Conservation (phyloP, 2,797 vertebrate genomes). For the Ptychadena robeensis region DNA sequence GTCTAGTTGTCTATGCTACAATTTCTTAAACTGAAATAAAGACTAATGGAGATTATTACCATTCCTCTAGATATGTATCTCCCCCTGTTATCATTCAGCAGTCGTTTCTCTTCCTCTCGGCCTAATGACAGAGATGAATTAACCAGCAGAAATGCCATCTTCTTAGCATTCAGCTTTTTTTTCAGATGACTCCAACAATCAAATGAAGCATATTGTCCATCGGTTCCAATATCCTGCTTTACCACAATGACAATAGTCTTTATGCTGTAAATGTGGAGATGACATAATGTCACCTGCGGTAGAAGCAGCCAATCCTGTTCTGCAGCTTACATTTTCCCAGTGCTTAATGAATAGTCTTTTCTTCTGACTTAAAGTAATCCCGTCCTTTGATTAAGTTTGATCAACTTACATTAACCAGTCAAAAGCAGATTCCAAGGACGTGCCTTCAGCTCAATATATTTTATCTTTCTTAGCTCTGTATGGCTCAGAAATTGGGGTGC, state of each 20-base stretch:
- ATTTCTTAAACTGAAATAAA: background rate
- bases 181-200: slow-evolving; percentile 1
- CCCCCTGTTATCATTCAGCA: background rate
- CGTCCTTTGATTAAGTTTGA: background rate
- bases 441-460: background rate
- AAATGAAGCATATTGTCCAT: background rate
- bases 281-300: slow-evolving; percentile 1
- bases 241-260: background rate
- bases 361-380: background rate
- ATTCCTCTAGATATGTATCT: slow-evolving; percentile 20
- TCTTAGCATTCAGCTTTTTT: slow-evolving; percentile 11
- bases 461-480: background rate
- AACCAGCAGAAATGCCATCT: background rate
- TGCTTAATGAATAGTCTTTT: background rate
- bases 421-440: background rate
- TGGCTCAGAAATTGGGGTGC: background rate
- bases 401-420: background rate
- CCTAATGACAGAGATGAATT: slow-evolving; percentile 34
- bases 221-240: slow-evolving; percentile 1
- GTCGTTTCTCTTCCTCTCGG: slow-evolving; percentile 6
- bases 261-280: background rate
- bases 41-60: slow-evolving; percentile 1
- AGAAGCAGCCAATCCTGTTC: background rate
- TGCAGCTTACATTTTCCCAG: background rate
- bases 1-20: background rate